Evolutionary conservation across 2,113 vertebrate genomes (phyloP).

Genomic region (Accipiter virgatus): DNA sequence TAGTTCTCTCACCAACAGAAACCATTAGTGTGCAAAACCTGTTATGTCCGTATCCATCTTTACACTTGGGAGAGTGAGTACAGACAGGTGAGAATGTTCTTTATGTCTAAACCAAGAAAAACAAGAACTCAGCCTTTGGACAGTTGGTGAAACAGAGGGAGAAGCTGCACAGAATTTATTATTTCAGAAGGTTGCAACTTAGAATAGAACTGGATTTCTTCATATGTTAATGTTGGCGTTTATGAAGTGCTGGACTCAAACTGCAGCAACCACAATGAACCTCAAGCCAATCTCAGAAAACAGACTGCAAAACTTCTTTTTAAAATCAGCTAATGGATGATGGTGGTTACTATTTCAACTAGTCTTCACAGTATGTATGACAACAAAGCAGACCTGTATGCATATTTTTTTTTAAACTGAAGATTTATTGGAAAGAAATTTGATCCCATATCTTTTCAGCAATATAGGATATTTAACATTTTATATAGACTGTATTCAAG

Average conservation of each 20-base stretch:
- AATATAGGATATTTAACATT: conserved; percentile 59
- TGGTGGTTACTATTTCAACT: background rate
- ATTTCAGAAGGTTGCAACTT: background rate
- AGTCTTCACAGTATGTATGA: background rate
- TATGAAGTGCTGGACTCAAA: background rate
- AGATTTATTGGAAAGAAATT: conserved; percentile 73
- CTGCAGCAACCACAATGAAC: background rate
- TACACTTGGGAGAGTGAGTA: background rate
- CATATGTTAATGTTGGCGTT: background rate
- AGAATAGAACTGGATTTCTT: background rate
- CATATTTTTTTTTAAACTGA: conserved; percentile 16
- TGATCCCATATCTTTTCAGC: conserved; percentile 62
- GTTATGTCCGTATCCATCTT: background rate
- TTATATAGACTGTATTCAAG: conserved; percentile 60
- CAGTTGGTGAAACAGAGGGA: background rate
- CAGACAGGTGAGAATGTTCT: background rate
- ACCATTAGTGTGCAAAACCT: background rate
- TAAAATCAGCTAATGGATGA: background rate
- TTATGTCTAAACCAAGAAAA: background rate
- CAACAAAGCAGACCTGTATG: background rate
- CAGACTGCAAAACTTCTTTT: background rate
- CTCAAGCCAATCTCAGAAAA: background rate
- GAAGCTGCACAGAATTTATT: background rate
- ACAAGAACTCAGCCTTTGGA: background rate
- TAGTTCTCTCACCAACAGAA: background rate